Base-by-base conservation (phyloP, 2,888 invertebrate genomes). In the Oligia latruncula region DNA sequence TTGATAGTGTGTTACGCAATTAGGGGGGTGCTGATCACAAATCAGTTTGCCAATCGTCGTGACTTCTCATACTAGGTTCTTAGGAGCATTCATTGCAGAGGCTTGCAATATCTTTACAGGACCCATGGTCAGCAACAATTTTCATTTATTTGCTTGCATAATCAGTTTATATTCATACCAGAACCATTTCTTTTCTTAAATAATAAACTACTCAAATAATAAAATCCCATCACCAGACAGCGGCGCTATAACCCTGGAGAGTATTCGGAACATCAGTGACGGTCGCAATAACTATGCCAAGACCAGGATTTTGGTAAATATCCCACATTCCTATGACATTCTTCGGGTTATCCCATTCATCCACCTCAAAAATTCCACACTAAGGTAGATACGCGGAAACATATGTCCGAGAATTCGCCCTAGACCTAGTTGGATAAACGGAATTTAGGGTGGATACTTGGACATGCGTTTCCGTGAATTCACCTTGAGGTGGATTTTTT, bases 251-350 rank as follows among this genome's bases (percentile, higher is more conserved):
- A 70, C 43, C 23, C n/a, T n/a, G 77, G 62, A 49, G 9, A 49
- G 6, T 74, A 40, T 82, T 60, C 49, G 0, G 4, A 29, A 49
- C 82, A 46, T 40, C 43, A 29, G 9, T 29, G 29, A 20, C 35
- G 49, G 23, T 49, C 49, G 55, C 81, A 20, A 68, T 81, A 4
- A 6, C 62, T 64, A 20, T 20, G 58, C 17, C 82, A 64, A 62
- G 62, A 64, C 55, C 49, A 55, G 77, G 77, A 82, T 66, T 77
- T 55, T 52, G 82, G 77, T 81, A 82, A 81, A 76, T 81, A 80
- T 60, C 58, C 58, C n/a, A 13, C 58, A n/a, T 60, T n/a, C 13
- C 58, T n/a, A n/a, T 60, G n/a, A 60, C 11, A 60, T 60, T n/a
- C n/a, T n/a, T 60, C n/a, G n/a, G n/a, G n/a, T 4, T n/a, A n/a